phyloP scores from a whole-genome alignment of 2,888 invertebrate genomes.

The Tillus elongatus region DNA sequence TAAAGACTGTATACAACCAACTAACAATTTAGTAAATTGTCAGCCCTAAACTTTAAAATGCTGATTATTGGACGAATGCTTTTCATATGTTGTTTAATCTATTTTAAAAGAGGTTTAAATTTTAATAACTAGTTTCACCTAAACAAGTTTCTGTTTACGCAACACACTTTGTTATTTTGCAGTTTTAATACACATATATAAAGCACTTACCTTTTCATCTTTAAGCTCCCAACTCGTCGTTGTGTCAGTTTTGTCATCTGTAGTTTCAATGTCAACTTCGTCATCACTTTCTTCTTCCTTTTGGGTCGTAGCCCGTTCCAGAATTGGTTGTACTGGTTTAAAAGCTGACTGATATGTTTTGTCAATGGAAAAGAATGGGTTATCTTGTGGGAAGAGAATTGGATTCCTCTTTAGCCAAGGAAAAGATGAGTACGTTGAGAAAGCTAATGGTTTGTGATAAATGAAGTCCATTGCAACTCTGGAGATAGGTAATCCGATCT shows the following conservation, averaged over 20 bases:
- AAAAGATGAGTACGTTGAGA: constrained; percentile 57
- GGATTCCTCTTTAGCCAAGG: constrained; percentile 57
- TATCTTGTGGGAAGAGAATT: constrained; percentile 44
- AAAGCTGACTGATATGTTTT: constrained; percentile 50
- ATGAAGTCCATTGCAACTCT: constrained; percentile 72
- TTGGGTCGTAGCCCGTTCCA: constrained; percentile 30
- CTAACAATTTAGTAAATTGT: too few species aligned
- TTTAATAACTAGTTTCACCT: too few species aligned
- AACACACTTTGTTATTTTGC: not conserved
- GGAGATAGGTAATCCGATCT: constrained; percentile 51
- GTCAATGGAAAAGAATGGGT: constrained; percentile 41
- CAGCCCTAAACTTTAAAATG: too few species aligned
- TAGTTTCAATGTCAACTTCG: constrained; percentile 82
- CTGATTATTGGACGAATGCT: too few species aligned
- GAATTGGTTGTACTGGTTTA: constrained; percentile 45
- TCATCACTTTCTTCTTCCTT: constrained; percentile 62
- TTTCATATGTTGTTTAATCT: too few species aligned
- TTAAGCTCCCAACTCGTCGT: constrained; percentile 43
- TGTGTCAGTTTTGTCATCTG: constrained; percentile 58
- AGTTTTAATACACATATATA: constrained; percentile 4
- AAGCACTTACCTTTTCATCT: constrained; percentile 44
- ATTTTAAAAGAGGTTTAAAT: too few species aligned
- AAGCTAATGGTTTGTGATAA: constrained; percentile 59
- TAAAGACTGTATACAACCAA: too few species aligned
- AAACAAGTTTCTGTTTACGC: too few species aligned